Percentiles rank a stretch among this genome's conserved stretches.
These are phyloP conservation scores for Temnothorax nylanderi DNA, from an alignment of 1,140 invertebrate species.

Conservation along the genomic window DNA sequence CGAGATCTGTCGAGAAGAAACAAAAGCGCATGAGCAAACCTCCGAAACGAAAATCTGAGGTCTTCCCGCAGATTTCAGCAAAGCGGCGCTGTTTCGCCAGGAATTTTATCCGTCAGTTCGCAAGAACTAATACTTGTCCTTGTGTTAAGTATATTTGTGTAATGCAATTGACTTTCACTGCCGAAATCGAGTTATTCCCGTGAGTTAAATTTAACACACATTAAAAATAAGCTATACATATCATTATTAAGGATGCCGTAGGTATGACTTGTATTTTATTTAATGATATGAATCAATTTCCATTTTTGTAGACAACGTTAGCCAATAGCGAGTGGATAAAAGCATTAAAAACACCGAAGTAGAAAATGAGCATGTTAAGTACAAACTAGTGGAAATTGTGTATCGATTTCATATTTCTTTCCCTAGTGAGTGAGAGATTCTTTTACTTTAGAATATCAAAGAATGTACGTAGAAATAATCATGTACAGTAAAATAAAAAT, in stretches of 20 bases:
- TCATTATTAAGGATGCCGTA: slow-evolving; percentile 30
- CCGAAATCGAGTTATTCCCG: slow-evolving; percentile 15
- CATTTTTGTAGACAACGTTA: slow-evolving; percentile 25
- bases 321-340: slow-evolving; percentile 36
- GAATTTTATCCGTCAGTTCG: slow-evolving; percentile 35
- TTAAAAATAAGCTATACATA: slow-evolving; percentile 3
- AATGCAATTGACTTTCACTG: slow-evolving; percentile 53
- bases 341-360: slow-evolving; percentile 1
- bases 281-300: background rate
- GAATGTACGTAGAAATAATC: slow-evolving; percentile 17
- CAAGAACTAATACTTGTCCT: slow-evolving; percentile 26
- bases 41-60: slow-evolving; percentile 75
- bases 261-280: slow-evolving; percentile 3
- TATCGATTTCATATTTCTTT: slow-evolving; percentile 16
- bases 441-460: slow-evolving; percentile 21
- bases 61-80: background rate
- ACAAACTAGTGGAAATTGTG: slow-evolving; percentile 62
- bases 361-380: slow-evolving; percentile 68
- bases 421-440: background rate
- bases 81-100: background rate
- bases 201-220: slow-evolving; percentile 7
- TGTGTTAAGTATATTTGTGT: slow-evolving; percentile 30
- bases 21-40: slow-evolving; percentile 32
- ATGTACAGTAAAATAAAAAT: slow-evolving; percentile 61
- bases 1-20: slow-evolving; percentile 7